phyloP scores from a whole-genome alignment of 2,113 vertebrate genomes.

The Anguilla rostrata region DNA sequence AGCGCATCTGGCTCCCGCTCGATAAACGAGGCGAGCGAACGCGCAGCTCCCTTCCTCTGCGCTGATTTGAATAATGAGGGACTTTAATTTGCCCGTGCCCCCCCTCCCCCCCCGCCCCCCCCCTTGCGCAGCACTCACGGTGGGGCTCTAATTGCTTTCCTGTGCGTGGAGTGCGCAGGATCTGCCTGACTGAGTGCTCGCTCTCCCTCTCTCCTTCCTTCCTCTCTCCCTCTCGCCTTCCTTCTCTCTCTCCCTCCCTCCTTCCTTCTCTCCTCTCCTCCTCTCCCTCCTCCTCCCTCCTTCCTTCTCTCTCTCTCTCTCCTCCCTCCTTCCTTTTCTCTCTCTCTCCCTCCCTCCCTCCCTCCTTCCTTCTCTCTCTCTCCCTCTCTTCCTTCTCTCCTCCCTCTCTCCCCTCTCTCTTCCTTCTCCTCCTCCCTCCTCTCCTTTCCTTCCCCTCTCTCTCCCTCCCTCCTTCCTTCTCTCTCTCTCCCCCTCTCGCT shows the following conservation, averaged over 20 bases:
- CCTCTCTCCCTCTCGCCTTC: background rate
- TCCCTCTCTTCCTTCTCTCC: too few species aligned
- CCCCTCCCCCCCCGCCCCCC: background rate
- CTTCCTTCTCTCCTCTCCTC: background rate
- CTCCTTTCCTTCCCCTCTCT: too few species aligned
- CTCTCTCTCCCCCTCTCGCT: too few species aligned
- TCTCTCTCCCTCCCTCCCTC: too few species aligned
- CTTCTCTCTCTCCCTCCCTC: background rate
- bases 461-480: too few species aligned
- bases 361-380: too few species aligned
- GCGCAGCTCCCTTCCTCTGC: conserved; percentile 39
- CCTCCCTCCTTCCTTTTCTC: too few species aligned
- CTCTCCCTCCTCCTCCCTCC: background rate
- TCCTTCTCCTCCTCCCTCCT: too few species aligned
- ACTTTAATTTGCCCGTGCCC: conserved; percentile 45
- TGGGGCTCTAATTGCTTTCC: conserved; percentile 40
- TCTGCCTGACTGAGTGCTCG: conserved; percentile 12
- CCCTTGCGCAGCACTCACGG: conserved; percentile 1
- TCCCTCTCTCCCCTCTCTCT: too few species aligned
- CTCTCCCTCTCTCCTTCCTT: background rate
- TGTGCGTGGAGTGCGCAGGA: conserved; percentile 25
- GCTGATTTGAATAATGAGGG: conserved; percentile 62
- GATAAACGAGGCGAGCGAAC: background rate
- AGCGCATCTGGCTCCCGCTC: background rate
- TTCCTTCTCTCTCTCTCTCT: background rate